These are phyloP conservation scores for Etheostoma perlongum DNA, from an alignment of 2,797 vertebrate genomes.

Conservation along the genomic window DNA sequence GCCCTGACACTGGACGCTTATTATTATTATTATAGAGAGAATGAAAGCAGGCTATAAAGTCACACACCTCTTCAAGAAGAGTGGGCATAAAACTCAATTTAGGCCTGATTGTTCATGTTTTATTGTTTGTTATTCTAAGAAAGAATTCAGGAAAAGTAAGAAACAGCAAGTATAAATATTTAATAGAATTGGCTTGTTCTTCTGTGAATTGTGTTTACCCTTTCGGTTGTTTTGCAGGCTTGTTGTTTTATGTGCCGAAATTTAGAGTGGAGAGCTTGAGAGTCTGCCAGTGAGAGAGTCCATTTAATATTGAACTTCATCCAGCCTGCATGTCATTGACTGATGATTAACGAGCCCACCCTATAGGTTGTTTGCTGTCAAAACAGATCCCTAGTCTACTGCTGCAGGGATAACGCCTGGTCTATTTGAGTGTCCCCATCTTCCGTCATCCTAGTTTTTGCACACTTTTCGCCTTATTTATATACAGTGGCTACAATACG, in stretches of 20 bases:
- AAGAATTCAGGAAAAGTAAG: slow-evolving; percentile 30
- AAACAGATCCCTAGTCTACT: slow-evolving; percentile 16
- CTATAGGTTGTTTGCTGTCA: slow-evolving; percentile 49
- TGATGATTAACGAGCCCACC: slow-evolving; percentile 45
- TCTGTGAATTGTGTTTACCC: slow-evolving; percentile 47
- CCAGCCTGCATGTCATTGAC: slow-evolving; percentile 49
- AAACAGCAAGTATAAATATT: slow-evolving; percentile 47
- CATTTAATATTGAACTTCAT: slow-evolving; percentile 41
- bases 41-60: slow-evolving; percentile 28
- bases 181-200: slow-evolving; percentile 38
- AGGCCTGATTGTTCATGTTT: slow-evolving; percentile 11
- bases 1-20: background rate
- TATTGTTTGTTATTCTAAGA: background rate
- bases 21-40: background rate
- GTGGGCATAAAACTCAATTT: slow-evolving; percentile 10
- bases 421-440: slow-evolving; percentile 29
- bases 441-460: slow-evolving; percentile 21
- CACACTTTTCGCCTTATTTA: background rate
- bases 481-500: background rate
- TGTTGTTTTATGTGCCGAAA: slow-evolving; percentile 20
- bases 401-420: slow-evolving; percentile 29
- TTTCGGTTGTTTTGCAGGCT: slow-evolving; percentile 30
- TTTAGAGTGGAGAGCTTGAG: slow-evolving; percentile 33
- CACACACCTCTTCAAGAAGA: slow-evolving; percentile 22
- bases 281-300: slow-evolving; percentile 32